Base-by-base conservation (phyloP, 2,113 vertebrate genomes). In the Psilopogon haemacephalus region DNA sequence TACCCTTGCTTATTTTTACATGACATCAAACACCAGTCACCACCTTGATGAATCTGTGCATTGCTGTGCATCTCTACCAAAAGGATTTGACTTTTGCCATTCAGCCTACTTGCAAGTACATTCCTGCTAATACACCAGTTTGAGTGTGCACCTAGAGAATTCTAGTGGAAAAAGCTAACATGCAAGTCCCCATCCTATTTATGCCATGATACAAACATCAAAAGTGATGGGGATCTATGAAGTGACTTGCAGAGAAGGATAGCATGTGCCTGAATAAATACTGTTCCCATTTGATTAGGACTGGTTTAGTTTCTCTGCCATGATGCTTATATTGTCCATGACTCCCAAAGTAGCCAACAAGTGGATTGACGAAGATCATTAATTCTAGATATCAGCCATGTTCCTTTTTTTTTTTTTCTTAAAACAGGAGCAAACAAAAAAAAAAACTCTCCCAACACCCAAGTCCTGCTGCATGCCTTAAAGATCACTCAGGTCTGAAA, bases 61-160 rank as follows among this genome's bases (percentile, higher is more conserved):
- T 27, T 15, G 37, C 19, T 70, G 35, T 13, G 32, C 19, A 78
- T 11, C 33, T 38, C 21, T 27, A 63, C 12, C 40, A 79, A 55
- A 76, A 72, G 20, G 15, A 65, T 16, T 0, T 1, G 30, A 27
- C 6, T 28, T 69, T 11, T 33, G 27, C 6, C 8, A 6, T 52
- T 69, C 28, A 7, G 2, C 0, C 1, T 17, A 30, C 12, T 38
- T 42, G n/a, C 17, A 24, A 16, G 16, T 37, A 33, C 17, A 30
- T 4, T n/a, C 23, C 28, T 33, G 28, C 13, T 28, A 44, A 37
- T 12, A 32, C 0, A 40, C 5, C 24, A 24, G 4, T 40, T 7
- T n/a, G 44, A 84, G 33, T 1, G 7, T 11, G 21, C 19, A 46
- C 18, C 42, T 55, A 33, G 20, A 86, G 42, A 89, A 76, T 14